Evolutionary conservation across 2,113 vertebrate species (phyloP).

Genomic region (Setophaga petechia): DNA sequence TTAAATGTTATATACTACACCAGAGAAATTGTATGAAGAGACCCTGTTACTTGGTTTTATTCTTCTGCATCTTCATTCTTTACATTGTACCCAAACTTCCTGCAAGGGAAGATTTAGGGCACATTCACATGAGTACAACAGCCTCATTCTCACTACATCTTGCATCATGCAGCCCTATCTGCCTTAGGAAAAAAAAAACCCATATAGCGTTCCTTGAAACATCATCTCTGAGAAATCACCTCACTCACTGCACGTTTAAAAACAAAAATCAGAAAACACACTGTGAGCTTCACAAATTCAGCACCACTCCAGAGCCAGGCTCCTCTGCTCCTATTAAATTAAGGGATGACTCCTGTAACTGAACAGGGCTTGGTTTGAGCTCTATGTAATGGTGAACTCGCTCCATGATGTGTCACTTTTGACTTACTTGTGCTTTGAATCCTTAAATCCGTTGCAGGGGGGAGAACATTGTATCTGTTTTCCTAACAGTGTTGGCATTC

Average conservation of each 20-base stretch:
- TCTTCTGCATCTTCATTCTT: not conserved
- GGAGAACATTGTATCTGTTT: not conserved
- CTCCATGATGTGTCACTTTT: not conserved
- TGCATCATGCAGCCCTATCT: not conserved
- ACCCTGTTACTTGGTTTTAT: not conserved
- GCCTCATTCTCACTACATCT: not conserved
- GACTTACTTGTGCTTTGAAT: not conserved
- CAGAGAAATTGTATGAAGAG: not conserved
- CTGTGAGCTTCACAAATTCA: not conserved
- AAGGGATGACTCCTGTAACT: not conserved
- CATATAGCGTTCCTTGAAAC: not conserved
- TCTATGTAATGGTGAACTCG: rapidly evolving
- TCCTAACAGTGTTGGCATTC: not conserved
- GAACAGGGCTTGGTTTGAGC: not conserved
- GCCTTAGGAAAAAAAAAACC: not conserved
- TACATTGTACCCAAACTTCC: not conserved
- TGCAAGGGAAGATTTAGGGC: not conserved
- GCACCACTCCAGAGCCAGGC: not conserved
- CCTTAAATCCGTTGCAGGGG: not conserved
- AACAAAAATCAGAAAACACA: not conserved
- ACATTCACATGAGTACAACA: rapidly evolving
- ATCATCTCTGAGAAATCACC: not conserved
- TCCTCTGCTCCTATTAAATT: not conserved
- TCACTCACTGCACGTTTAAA: rapidly evolving
- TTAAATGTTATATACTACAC: not conserved